Conservation (phyloP, 2,797 vertebrate species). For the Sitta carolinensis region DNA sequence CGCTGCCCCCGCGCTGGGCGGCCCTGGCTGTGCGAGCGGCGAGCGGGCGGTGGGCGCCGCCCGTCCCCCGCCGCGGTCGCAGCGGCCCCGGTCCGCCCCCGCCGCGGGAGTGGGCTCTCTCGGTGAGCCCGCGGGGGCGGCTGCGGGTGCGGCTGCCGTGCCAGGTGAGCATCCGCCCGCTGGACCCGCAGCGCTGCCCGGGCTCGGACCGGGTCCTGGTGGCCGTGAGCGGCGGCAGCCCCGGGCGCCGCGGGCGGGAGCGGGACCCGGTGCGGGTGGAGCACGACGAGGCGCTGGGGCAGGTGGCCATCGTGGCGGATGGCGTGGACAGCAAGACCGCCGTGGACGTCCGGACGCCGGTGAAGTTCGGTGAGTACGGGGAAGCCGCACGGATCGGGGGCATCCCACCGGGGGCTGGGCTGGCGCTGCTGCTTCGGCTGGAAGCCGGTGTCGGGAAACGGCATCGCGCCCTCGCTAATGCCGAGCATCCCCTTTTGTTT, state of each 20-base stretch:
- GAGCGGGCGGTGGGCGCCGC: neutral
- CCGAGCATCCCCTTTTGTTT: rapidly evolving
- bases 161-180: slow-evolving; percentile 79
- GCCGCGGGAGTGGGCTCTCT: slow-evolving; percentile 75
- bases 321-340: slow-evolving; percentile 16
- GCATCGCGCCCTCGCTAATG: rapidly evolving
- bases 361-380: slow-evolving; percentile 83
- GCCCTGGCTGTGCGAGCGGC: neutral
- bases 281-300: slow-evolving; percentile 78
- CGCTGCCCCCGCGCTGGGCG: neutral
- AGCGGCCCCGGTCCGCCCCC: neutral
- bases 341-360: slow-evolving; percentile 82
- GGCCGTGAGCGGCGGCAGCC: slow-evolving; percentile 62
- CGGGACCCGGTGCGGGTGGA: slow-evolving; percentile 80
- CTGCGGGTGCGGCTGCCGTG: slow-evolving; percentile 82
- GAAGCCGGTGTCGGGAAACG: rapidly evolving
- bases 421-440: neutral
- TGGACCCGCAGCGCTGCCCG: slow-evolving; percentile 84
- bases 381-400: neutral
- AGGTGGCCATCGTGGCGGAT: slow-evolving; percentile 78
- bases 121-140: slow-evolving; percentile 82
- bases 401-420: rapidly evolving
- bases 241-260: slow-evolving; percentile 70
- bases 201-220: slow-evolving; percentile 83
- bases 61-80: neutral